Base-by-base conservation (phyloP, 1,140 invertebrate species). In the Ceratitis capitata region DNA sequence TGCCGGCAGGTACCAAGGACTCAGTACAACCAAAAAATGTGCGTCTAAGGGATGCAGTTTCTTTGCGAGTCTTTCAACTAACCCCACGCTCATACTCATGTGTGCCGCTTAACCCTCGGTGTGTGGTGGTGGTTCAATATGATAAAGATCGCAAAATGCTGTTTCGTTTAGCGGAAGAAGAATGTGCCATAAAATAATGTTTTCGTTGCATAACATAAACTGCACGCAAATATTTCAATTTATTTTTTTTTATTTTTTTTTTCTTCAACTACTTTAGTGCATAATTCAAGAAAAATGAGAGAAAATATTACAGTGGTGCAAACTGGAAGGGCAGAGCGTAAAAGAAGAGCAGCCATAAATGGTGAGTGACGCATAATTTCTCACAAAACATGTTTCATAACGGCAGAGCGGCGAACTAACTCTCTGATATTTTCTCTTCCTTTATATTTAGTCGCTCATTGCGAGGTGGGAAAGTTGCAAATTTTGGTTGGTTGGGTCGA, bases 171-270 rank as follows among this genome's bases (percentile, higher is more conserved):
- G 32, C 51, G 49, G 9, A 69, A 19, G 10, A 61, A 29, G 39
- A 69, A 69, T 35, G 19, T 29, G n/a, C 32, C 19, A 32, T 35
- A 35, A 32, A 39, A 35, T 69, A 69, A 69, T 69, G 61, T 69
- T 69, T 69, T 16, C 32, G 61, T 69, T 69, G 9, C 32, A 69
- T 69, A 69, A 69, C 39, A 16, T 29, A 69, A 69, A 69, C 39
- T 69, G 32, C 61, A 69, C 61, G 61, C 61, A 69, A 69, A 69
- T 69, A 69, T 69, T 69, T 69, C 61, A 69, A 35, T 69, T 69
- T 69, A 35, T 35, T 32, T n/a, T 61, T 69, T 19, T 12, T 69
- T 69, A 69, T 32, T n/a, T 61, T 69, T 19, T 12, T 1, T 32
- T 35, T 14, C 10, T 6, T 35, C 4, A n/a, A 69, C 29, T 69